Evolutionary conservation across 2,113 vertebrate genomes (phyloP).

Genomic region (Rattus rattus): DNA sequence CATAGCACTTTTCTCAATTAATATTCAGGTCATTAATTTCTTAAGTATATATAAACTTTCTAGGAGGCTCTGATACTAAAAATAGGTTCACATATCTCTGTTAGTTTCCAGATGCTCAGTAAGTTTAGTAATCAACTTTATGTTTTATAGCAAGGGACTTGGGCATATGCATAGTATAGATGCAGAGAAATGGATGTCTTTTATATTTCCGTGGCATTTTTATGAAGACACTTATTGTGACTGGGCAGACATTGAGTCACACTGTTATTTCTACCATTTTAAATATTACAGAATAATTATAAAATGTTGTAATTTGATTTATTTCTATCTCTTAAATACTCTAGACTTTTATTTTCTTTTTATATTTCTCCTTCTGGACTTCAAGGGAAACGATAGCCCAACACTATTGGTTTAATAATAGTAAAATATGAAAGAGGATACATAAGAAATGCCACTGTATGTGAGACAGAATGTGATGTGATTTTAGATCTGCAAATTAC

Average conservation of each 20-base stretch:
- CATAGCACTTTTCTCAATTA: neutral
- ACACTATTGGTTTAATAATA: slow-evolving; percentile 75
- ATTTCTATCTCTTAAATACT: slow-evolving; percentile 39
- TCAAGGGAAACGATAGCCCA: slow-evolving; percentile 54
- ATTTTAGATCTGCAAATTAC: slow-evolving; percentile 78
- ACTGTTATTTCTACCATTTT: slow-evolving; percentile 20
- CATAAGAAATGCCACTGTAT: slow-evolving; percentile 77
- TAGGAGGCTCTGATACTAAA: neutral
- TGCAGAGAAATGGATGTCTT: slow-evolving; percentile 5
- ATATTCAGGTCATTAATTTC: neutral
- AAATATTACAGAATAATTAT: slow-evolving; percentile 28
- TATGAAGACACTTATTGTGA: neutral
- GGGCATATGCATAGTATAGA: neutral
- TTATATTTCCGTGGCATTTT: slow-evolving; percentile 16
- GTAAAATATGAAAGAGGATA: slow-evolving; percentile 72
- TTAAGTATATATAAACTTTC: neutral
- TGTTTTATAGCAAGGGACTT: neutral
- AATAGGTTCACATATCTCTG: neutral
- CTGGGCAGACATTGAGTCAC: neutral
- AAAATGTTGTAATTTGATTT: slow-evolving; percentile 57
- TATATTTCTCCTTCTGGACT: slow-evolving; percentile 59
- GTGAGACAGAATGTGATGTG: slow-evolving; percentile 79
- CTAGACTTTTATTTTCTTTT: slow-evolving; percentile 40
- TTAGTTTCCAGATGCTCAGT: neutral
- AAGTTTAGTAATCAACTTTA: neutral